Percentiles rank a stretch among this genome's conserved stretches.
phyloP scores from a whole-genome alignment of 2,888 invertebrate genomes.

The Thalpophila matura region DNA sequence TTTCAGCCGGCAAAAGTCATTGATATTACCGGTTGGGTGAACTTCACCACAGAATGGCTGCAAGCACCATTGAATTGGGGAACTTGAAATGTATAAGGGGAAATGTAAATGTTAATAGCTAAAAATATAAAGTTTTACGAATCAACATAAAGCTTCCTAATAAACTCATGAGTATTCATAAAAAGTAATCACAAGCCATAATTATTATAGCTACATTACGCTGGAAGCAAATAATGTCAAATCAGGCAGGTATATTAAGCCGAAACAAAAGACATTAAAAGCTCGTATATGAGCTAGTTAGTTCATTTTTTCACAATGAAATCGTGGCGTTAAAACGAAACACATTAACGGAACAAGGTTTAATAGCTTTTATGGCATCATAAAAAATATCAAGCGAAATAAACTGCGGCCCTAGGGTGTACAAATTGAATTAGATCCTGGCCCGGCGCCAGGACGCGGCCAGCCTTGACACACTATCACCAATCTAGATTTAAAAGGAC shows the following conservation, averaged over 20 bases:
- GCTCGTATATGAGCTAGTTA: constrained; percentile 48
- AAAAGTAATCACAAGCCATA: constrained; percentile 37
- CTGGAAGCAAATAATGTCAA: constrained; percentile 34
- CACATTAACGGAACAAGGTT: constrained; percentile 73
- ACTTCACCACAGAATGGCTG: constrained; percentile 26
- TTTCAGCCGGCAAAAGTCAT: constrained; percentile 36
- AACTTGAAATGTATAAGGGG: constrained; percentile 24
- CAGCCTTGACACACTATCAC: constrained; percentile 66
- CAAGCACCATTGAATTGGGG: constrained; percentile 41
- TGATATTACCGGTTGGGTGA: constrained; percentile 30
- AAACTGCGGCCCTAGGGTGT: constrained; percentile 69
- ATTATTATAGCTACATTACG: constrained; percentile 27
- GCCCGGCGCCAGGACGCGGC: constrained; percentile 71
- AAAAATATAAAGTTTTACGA: constrained; percentile 28
- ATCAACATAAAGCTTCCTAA: constrained; percentile 17
- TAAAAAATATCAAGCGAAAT: constrained; percentile 73
- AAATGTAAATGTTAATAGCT: constrained; percentile 44
- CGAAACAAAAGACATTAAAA: constrained; percentile 59
- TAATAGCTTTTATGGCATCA: constrained; percentile 76
- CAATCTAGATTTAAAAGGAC: constrained; percentile 67
- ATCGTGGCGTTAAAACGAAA: constrained; percentile 67
- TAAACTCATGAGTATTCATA: constrained; percentile 21
- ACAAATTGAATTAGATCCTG: constrained; percentile 82
- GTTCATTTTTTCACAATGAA: constrained; percentile 60
- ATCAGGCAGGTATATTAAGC: constrained; percentile 38